phyloP scores from a whole-genome alignment of 2,797 vertebrate genomes.

The Centropyge bicolor region DNA sequence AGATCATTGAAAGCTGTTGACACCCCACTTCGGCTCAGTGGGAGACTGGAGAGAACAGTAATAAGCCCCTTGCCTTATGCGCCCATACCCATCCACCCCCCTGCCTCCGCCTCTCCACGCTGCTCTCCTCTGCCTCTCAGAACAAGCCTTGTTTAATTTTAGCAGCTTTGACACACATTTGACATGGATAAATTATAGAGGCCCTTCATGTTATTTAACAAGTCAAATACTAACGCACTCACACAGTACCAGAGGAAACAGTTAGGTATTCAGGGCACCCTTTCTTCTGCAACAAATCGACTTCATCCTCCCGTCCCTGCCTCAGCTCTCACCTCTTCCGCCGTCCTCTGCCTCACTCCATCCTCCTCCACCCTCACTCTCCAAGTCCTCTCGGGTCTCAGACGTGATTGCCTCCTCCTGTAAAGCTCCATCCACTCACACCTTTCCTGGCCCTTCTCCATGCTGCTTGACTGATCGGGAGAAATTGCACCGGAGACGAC shows the following conservation, averaged over 20 bases:
- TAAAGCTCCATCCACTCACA: conserved; percentile 63
- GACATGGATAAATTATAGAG: conserved; percentile 73
- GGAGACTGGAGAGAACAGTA: conserved; percentile 44
- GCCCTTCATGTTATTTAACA: conserved; percentile 55
- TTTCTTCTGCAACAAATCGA: conserved; percentile 24
- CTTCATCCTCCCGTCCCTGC: not conserved
- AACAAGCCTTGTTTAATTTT: conserved; percentile 65
- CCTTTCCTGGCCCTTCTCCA: conserved; percentile 57
- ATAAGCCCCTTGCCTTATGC: conserved; percentile 30
- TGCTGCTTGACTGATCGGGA: conserved; percentile 62
- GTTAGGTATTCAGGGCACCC: conserved; percentile 33
- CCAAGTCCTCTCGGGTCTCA: conserved; percentile 50
- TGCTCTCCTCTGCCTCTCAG: conserved; percentile 22
- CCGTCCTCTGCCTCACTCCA: conserved; percentile 18
- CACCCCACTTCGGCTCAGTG: conserved; percentile 40
- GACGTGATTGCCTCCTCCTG: conserved; percentile 67
- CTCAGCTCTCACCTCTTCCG: conserved; percentile 9
- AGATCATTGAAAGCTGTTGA: conserved; percentile 34
- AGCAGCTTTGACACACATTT: conserved; percentile 59
- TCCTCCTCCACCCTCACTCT: conserved; percentile 37
- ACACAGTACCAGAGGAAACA: conserved; percentile 5
- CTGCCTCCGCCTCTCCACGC: conserved; percentile 9
- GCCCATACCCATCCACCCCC: not conserved
- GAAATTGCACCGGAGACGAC: conserved; percentile 61
- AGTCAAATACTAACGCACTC: not conserved